Evolutionary conservation across 1,140 invertebrate species (phyloP).

Genomic region (Panagrolaimus sp.): DNA sequence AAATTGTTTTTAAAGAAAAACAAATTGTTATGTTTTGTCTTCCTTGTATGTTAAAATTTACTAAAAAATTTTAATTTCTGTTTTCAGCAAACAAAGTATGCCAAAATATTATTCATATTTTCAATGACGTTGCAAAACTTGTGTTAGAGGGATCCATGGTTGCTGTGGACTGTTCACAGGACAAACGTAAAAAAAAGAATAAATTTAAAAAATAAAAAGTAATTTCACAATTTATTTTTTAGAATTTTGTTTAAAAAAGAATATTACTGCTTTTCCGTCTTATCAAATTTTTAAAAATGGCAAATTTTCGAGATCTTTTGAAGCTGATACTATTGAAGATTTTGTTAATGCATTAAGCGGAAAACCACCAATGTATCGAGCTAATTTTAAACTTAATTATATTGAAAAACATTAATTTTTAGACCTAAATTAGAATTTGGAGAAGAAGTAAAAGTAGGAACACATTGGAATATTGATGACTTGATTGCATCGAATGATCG

Average conservation of each 20-base stretch:
- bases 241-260: constrained; percentile 5
- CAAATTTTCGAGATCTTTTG: neutral
- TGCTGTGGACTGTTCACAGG: neutral
- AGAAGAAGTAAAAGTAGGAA: neutral
- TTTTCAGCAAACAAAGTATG: neutral
- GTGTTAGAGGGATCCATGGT: neutral
- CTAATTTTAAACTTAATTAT: neutral
- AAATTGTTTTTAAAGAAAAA: too few species aligned
- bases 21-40: too few species aligned
- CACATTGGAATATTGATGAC: neutral
- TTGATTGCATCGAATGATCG: neutral
- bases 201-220: neutral
- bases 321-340: neutral
- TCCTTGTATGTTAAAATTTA: too few species aligned
- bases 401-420: neutral
- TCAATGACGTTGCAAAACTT: neutral
- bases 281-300: constrained; percentile 7
- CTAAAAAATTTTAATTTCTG: too few species aligned
- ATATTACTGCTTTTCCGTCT: neutral
- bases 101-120: neutral
- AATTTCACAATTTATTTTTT: neutral
- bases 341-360: neutral
- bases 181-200: neutral
- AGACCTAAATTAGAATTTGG: neutral
- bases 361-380: constrained; percentile 1